Percentiles rank a stretch among this genome's conserved stretches.
Conservation (phyloP, 2,888 invertebrate species). For the Coecobrya sp. region DNA sequence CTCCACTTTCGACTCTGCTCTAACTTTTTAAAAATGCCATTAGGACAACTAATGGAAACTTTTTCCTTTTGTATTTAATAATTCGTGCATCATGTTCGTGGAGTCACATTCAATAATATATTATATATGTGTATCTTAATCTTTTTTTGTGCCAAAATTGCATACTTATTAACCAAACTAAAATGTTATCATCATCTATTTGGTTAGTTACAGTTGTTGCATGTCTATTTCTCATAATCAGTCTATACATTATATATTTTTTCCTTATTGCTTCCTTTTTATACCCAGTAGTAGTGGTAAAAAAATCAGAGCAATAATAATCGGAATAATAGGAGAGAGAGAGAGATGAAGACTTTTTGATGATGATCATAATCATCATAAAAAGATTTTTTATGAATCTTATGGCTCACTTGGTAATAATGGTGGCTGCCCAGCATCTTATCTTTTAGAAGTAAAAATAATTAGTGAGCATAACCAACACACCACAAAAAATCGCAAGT, state of each 20-base stretch:
- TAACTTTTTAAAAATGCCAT: not conserved
- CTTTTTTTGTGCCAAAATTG: conserved; percentile 31
- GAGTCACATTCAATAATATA: not conserved
- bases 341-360: not conserved
- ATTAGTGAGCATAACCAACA: conserved; percentile 1
- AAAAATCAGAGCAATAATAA: conserved; percentile 53
- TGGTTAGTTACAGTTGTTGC: not conserved
- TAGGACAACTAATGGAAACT: conserved; percentile 42
- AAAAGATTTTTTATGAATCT: not conserved
- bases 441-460: not conserved
- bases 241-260: too few species aligned
- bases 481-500: conserved; percentile 45
- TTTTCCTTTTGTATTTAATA: conserved; percentile 25
- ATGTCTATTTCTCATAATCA: not conserved
- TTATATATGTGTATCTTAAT: not conserved
- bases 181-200: not conserved
- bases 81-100: conserved; percentile 30
- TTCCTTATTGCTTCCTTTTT: conserved; percentile 44
- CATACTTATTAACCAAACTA: conserved; percentile 18
- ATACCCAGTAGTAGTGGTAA: not conserved
- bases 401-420: conserved; percentile 27
- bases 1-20: not conserved
- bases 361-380: not conserved
- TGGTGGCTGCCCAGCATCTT: not conserved
- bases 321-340: not conserved